These are phyloP conservation scores for Phocoena sinus DNA, from an alignment of 2,113 vertebrate genomes.

Conservation along the genomic window DNA sequence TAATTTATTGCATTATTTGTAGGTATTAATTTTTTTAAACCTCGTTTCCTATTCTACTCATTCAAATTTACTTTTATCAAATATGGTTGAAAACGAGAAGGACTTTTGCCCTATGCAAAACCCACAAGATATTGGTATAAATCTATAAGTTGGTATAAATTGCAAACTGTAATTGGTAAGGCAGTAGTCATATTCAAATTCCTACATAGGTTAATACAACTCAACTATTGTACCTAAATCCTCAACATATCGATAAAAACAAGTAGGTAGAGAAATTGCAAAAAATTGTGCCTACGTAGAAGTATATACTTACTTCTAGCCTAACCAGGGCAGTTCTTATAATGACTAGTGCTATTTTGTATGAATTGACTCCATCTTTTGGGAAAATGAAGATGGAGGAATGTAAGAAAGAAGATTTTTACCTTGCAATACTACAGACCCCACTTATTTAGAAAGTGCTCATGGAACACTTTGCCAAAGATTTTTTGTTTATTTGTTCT, in stretches of 20 bases:
- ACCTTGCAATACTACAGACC: neutral
- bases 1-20: neutral
- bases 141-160: neutral
- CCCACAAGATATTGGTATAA: neutral
- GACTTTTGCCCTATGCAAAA: neutral
- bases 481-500: neutral
- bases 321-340: neutral
- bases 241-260: neutral
- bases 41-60: neutral
- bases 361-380: neutral
- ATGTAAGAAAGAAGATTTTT: neutral
- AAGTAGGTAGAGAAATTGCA: neutral
- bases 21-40: neutral
- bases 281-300: neutral
- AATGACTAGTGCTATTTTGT: neutral
- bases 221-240: neutral
- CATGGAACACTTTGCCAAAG: neutral
- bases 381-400: neutral
- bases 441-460: neutral
- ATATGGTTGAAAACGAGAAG: neutral
- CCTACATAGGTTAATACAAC: neutral
- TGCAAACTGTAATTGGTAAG: neutral
- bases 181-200: neutral
- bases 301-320: neutral
- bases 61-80: neutral